Evolutionary conservation across 2,113 vertebrate species (phyloP).

Genomic region (Ceratotherium simum): DNA sequence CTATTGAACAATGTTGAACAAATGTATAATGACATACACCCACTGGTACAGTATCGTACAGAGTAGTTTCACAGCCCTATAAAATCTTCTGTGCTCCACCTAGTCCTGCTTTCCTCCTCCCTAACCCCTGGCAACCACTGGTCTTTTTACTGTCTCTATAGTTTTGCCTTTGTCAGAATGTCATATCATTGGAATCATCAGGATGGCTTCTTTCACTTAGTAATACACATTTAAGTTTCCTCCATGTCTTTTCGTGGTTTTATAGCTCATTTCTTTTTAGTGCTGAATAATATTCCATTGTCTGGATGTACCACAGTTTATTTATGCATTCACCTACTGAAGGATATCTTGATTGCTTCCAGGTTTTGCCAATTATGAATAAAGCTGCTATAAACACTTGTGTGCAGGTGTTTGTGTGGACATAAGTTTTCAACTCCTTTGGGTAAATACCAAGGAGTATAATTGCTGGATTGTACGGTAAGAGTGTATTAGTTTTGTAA

Average conservation of each 20-base stretch:
- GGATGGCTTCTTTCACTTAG: background rate
- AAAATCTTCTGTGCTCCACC: background rate
- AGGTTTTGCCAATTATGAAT: background rate
- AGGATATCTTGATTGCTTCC: background rate
- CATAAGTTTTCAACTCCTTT: background rate
- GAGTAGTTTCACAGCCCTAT: background rate
- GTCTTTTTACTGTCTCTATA: background rate
- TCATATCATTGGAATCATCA: background rate
- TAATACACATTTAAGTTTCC: background rate
- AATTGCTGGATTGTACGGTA: background rate
- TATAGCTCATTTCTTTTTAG: background rate
- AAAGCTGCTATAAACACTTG: background rate
- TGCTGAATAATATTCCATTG: too few relatives aligned
- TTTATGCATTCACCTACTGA: background rate
- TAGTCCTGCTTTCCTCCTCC: background rate
- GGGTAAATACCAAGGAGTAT: background rate
- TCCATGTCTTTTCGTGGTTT: background rate
- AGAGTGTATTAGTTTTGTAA: background rate
- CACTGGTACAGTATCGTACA: background rate
- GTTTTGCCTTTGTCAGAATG: background rate
- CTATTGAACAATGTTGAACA: background rate
- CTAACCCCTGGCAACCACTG: background rate
- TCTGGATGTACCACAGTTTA: background rate
- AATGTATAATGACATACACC: background rate
- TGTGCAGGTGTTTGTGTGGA: background rate